Evolutionary conservation across 2,888 invertebrate species (phyloP).

Genomic region (Athetis lepigone): DNA sequence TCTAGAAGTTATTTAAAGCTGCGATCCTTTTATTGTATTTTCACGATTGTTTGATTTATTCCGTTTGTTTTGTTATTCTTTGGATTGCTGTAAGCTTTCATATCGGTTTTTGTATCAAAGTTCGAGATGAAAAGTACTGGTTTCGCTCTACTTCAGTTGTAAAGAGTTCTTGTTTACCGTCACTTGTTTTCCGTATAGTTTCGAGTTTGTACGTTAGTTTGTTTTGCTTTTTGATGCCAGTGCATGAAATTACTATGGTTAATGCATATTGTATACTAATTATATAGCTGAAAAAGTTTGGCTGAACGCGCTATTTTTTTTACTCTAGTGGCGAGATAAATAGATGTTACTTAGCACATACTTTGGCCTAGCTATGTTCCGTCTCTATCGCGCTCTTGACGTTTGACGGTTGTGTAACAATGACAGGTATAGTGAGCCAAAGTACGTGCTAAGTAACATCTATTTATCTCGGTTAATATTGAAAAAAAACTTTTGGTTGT

Average conservation of each 20-base stretch:
- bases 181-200: conserved; percentile 20
- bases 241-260: neutral
- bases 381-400: too few species aligned
- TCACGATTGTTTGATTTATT: conserved; percentile 45
- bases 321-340: too few species aligned
- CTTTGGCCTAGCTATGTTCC: too few species aligned
- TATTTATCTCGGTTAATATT: too few species aligned
- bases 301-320: too few species aligned
- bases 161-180: conserved; percentile 3
- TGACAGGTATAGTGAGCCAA: too few species aligned
- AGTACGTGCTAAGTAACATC: too few species aligned
- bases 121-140: conserved; percentile 20
- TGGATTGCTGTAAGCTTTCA: neutral
- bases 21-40: conserved; percentile 39
- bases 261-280: too few species aligned
- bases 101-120: conserved; percentile 20
- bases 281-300: too few species aligned
- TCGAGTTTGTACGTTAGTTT: neutral
- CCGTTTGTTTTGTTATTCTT: conserved; percentile 30
- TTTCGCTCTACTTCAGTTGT: conserved; percentile 4
- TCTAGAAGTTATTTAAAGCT: conserved; percentile 22
- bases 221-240: neutral
- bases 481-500: too few species aligned
- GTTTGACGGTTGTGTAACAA: too few species aligned
- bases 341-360: too few species aligned